Conservation (phyloP, 2,113 vertebrate species). For the Hippocampus mohnikei region DNA sequence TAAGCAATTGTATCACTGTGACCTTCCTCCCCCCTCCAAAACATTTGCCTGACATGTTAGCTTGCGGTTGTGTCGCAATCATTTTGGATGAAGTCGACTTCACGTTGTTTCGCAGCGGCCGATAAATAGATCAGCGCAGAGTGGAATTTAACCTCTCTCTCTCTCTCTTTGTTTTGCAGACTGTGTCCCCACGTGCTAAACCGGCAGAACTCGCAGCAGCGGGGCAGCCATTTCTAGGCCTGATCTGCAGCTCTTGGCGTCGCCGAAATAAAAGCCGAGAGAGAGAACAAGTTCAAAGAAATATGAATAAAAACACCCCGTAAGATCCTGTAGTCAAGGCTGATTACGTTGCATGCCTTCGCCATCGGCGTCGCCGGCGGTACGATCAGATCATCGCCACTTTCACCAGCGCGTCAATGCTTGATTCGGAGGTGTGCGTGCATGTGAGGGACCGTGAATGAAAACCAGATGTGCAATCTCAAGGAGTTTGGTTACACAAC, state of each 20-base stretch:
- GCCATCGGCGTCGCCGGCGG: neutral
- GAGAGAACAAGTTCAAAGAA: neutral
- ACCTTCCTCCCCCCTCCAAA: slow-evolving; percentile 3
- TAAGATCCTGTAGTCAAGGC: neutral
- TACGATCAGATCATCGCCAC: neutral
- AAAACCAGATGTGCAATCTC: slow-evolving; percentile 38
- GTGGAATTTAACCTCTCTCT: slow-evolving; percentile 28
- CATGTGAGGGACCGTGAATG: slow-evolving; percentile 11
- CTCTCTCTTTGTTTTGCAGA: slow-evolving; percentile 47
- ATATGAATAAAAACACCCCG: neutral
- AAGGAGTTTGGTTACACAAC: slow-evolving; percentile 49
- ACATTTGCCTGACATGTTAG: slow-evolving; percentile 10
- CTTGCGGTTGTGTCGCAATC: slow-evolving; percentile 31
- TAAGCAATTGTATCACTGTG: too few species aligned
- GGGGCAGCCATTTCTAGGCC: neutral
- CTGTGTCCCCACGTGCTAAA: slow-evolving; percentile 51
- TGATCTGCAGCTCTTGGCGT: neutral
- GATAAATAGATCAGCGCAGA: slow-evolving; percentile 10
- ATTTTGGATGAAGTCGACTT: slow-evolving; percentile 16
- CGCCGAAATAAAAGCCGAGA: neutral
- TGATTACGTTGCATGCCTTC: neutral
- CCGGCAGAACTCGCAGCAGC: neutral
- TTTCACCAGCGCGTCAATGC: neutral
- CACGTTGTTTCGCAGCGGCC: slow-evolving; percentile 19
- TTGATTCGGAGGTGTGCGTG: neutral